These are phyloP conservation scores for Phenacoccus solenopsis DNA, from an alignment of 1,140 invertebrate species.

Conservation along the genomic window DNA sequence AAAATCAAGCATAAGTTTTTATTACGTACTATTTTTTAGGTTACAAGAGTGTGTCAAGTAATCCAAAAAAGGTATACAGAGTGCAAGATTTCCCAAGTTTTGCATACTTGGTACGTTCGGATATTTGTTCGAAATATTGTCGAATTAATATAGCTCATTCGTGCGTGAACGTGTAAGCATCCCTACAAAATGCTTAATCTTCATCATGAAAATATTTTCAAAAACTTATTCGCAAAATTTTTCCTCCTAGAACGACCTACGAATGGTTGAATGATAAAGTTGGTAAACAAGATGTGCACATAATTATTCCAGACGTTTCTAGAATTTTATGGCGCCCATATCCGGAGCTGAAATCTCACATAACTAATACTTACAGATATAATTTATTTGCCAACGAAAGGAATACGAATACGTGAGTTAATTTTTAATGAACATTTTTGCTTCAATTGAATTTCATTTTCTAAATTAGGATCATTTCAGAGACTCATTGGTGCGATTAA, in stretches of 20 bases:
- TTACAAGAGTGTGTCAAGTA: constrained; percentile 24
- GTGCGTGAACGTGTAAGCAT: constrained; percentile 21
- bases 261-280: constrained; percentile 22
- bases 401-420: neutral
- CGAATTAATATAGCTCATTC: constrained; percentile 22
- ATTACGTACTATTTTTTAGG: constrained; percentile 20
- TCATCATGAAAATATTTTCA: neutral
- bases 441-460: neutral
- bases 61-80: constrained; percentile 24
- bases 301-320: constrained; percentile 27
- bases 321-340: constrained; percentile 25
- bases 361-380: neutral
- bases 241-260: constrained; percentile 20
- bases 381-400: neutral
- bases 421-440: neutral
- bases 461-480: neutral
- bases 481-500: neutral
- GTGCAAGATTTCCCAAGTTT: constrained; percentile 26
- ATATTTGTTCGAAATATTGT: constrained; percentile 21
- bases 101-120: constrained; percentile 24
- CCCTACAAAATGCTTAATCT: neutral
- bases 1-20: neutral
- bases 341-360: neutral
- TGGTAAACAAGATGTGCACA: constrained; percentile 22
- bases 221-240: neutral